Percentiles rank a stretch among this genome's conserved stretches.
These are phyloP conservation scores for Cryptotermes secundus DNA, from an alignment of 1,140 invertebrate genomes.

Conservation along the genomic window DNA sequence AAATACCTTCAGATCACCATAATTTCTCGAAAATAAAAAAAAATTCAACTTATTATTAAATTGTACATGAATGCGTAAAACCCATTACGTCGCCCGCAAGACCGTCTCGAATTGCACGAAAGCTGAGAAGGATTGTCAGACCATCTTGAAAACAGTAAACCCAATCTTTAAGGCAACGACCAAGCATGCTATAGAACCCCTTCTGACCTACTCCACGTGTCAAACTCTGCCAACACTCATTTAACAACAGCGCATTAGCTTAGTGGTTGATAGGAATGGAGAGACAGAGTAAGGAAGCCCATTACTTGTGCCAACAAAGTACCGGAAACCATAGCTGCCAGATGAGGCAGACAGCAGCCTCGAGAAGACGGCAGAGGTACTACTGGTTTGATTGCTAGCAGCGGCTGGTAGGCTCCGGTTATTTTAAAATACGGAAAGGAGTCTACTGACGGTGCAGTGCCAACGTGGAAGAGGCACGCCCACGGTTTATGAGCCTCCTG, in stretches of 20 bases:
- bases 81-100: too few relatives aligned
- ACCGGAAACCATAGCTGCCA: background rate
- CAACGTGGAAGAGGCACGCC: background rate
- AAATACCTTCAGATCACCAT: too few relatives aligned
- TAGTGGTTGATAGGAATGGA: background rate
- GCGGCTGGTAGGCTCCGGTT: background rate
- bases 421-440: background rate
- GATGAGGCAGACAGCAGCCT: background rate
- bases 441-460: background rate
- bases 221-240: background rate
- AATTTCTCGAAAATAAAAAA: too few relatives aligned
- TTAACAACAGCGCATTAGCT: background rate
- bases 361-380: background rate
- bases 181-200: background rate
- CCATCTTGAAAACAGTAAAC: too few relatives aligned
- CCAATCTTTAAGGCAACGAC: too few relatives aligned
- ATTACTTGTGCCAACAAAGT: background rate
- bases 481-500: background rate
- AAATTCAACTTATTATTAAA: too few relatives aligned
- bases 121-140: too few relatives aligned
- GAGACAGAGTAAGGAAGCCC: background rate
- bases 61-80: too few relatives aligned
- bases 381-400: too few relatives aligned
- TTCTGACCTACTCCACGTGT: background rate
- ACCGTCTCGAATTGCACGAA: too few relatives aligned